Base-by-base conservation (phyloP, 2,888 invertebrate species). In the Nyleta sp. region DNA sequence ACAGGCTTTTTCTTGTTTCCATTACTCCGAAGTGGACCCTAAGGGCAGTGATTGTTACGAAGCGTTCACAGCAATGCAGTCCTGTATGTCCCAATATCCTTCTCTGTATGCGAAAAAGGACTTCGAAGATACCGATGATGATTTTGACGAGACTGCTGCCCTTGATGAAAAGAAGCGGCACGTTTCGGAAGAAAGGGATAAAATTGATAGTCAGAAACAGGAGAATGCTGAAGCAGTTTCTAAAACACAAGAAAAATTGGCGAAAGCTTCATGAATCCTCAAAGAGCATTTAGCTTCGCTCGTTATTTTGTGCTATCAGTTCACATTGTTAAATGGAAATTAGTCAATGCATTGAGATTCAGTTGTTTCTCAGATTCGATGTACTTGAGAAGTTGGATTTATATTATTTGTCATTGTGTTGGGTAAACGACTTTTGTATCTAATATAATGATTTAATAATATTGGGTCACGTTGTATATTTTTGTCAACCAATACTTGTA, bases 31-130 rank as follows among this genome's bases (percentile, higher is more conserved):
- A 72, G 95, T 95, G 2, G 98, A 98, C 2, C 96, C 97, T 0
- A 98, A 98, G 91, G 98, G 98, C 42, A 95, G 96, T 50, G 97
- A 99, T 86, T 99, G 99, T 91, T 96, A 95, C 87, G 96, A 97
- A 80, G 94, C 95, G 84, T 98, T 98, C 91, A 95, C 95, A 88
- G 94, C 94, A 59, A 98, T 98, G 98, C 97, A 97, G 88, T 93
- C 94, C 28, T 99, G 98, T 89, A 98, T 98, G 95, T 92, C 94
- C 44, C 92, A 95, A 81, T 98, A 95, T 92, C 98, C 98, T 4
- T 24, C 70, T 0, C 4, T 76, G n/a, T 76, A 76, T 64, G 70
- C 64, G 24, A 76, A 76, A 28, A 76, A 76, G 10, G 64, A 70
- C 11, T 20, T 40, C 6, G 50, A 75, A 22, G 4, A 59, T 4